Evolutionary conservation across 23 tunicate genomes (phyloP).

Genomic region (Clavelina lepadiformis): DNA sequence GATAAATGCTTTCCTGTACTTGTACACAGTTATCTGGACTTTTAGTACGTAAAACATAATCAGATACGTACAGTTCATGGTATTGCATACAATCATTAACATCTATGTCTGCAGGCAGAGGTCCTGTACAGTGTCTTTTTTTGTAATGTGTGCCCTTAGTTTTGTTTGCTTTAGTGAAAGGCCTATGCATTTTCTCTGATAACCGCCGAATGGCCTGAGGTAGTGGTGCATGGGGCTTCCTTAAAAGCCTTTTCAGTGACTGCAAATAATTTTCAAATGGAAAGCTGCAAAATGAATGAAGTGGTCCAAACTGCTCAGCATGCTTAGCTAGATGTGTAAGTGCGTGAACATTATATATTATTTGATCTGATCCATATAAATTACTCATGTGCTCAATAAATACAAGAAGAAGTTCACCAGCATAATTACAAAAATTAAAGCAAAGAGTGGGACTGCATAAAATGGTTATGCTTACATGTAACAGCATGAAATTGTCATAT

Average conservation of each 20-base stretch:
- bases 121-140: constrained; percentile 1
- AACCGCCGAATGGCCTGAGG: neutral
- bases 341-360: constrained; percentile 32
- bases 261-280: constrained; percentile 42
- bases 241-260: constrained; percentile 6
- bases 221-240: constrained; percentile 13
- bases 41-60: no score
- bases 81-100: no score
- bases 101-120: no score
- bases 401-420: constrained; percentile 1
- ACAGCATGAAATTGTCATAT: constrained; percentile 27
- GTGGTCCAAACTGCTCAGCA: constrained; percentile 21
- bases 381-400: constrained; percentile 8
- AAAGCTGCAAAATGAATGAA: constrained; percentile 18
- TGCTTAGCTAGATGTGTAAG: constrained; percentile 24
- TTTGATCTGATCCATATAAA: constrained; percentile 11
- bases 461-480: constrained; percentile 1
- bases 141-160: neutral
- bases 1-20: no score
- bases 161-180: neutral
- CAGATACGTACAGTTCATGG: no score
- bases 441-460: constrained; percentile 1
- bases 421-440: constrained; percentile 11
- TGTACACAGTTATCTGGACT: no score
- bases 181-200: neutral